Percentiles rank a stretch among this genome's conserved stretches.
Conservation (phyloP, 2,113 vertebrate species). For the Ailuropoda melanoleuca region DNA sequence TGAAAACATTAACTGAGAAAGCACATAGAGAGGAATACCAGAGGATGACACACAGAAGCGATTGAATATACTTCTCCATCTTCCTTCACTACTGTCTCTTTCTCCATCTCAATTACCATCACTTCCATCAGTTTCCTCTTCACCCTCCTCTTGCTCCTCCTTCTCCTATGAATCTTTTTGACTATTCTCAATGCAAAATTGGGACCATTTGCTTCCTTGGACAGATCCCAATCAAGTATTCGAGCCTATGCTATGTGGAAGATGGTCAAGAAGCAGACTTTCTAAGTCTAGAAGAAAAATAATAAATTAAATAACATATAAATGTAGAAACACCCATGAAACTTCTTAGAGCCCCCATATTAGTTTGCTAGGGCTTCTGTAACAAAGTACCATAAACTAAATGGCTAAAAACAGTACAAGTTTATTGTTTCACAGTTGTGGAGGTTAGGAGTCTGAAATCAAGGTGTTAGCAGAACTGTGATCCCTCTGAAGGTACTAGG, state of each 20-base stretch:
- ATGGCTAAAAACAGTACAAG: neutral
- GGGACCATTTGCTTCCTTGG: neutral
- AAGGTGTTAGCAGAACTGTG: too few relatives aligned
- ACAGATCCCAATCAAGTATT: neutral
- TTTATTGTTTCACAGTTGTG: neutral
- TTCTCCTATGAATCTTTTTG: neutral
- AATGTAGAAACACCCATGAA: neutral
- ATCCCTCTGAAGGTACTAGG: neutral
- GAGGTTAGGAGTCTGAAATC: neutral
- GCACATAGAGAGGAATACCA: neutral
- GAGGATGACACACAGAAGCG: neutral
- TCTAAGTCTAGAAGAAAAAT: neutral
- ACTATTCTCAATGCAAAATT: neutral
- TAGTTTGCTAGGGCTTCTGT: neutral
- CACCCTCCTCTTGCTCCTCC: neutral
- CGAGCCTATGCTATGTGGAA: neutral
- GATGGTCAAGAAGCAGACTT: neutral
- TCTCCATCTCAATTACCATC: neutral
- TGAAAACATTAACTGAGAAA: neutral
- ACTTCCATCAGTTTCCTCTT: neutral
- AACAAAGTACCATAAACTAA: neutral
- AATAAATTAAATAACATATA: neutral
- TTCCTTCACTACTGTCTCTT: neutral
- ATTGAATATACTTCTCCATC: fast-evolving
- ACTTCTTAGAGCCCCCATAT: neutral